phyloP scores from a whole-genome alignment of 2,797 vertebrate genomes.

The Melanotaenia nigrans region DNA sequence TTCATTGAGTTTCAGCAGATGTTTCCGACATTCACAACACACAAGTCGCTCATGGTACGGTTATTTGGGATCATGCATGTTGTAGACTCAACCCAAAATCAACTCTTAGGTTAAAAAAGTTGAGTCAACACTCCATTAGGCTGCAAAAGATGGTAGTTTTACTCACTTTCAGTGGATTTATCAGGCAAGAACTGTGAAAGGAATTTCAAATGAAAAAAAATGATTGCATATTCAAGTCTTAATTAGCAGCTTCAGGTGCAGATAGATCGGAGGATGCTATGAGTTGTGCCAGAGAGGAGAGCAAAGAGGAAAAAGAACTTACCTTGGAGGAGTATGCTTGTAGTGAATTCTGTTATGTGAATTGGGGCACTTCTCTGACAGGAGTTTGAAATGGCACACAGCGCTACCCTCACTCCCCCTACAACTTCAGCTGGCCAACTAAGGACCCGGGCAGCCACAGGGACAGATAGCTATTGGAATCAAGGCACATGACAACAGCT shows the following conservation, averaged over 20 bases:
- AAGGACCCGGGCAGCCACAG: conserved; percentile 68
- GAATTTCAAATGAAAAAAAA: not conserved
- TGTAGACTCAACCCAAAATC: conserved; percentile 18
- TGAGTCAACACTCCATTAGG: not conserved
- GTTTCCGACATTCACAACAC: conserved; percentile 53
- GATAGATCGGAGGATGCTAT: conserved; percentile 22
- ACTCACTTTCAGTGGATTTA: not conserved
- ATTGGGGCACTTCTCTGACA: conserved; percentile 43
- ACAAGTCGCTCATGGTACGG: conserved; percentile 30
- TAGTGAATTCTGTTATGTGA: conserved; percentile 55
- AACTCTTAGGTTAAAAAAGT: conserved; percentile 9
- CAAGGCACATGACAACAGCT: conserved; percentile 87
- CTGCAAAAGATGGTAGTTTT: conserved; percentile 1
- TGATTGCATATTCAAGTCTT: conserved; percentile 15
- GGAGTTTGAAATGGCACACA: conserved; percentile 54
- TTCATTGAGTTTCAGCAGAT: conserved; percentile 50
- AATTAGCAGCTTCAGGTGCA: conserved; percentile 42
- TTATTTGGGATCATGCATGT: conserved; percentile 19
- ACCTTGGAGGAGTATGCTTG: conserved; percentile 74
- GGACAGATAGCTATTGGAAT: conserved; percentile 81
- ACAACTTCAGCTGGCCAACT: conserved; percentile 75
- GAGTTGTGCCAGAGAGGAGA: conserved; percentile 47
- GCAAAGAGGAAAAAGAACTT: conserved; percentile 66
- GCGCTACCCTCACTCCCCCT: conserved; percentile 64
- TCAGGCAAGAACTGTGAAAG: not conserved